These are phyloP conservation scores for Neotragus pygmaeus DNA, from an alignment of 2,113 vertebrate species.

Conservation along the genomic window DNA sequence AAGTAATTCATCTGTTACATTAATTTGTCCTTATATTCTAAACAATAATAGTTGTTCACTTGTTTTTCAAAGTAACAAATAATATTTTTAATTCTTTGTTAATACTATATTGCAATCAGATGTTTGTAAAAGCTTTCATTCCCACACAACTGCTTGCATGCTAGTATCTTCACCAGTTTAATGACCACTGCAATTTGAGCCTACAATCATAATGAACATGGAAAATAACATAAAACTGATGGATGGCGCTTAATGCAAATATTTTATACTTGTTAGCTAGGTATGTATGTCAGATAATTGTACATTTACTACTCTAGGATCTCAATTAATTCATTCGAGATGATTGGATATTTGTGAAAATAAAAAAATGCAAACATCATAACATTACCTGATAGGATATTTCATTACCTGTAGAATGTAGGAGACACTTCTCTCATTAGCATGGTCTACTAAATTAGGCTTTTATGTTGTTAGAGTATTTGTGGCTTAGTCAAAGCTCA, in stretches of 20 bases:
- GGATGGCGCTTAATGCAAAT: background rate
- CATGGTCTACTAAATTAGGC: background rate
- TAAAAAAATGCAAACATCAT: background rate
- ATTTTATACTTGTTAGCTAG: conserved; percentile 23
- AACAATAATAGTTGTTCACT: background rate
- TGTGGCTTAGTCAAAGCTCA: conserved; percentile 47
- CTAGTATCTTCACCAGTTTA: background rate
- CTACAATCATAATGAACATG: background rate
- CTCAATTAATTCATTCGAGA: conserved; percentile 41
- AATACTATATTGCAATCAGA: background rate
- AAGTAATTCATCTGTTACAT: background rate
- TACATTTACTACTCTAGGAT: background rate
- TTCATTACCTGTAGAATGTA: conserved; percentile 25
- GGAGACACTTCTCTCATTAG: conserved; percentile 28
- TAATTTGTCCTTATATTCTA: background rate
- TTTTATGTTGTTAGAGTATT: conserved; percentile 16
- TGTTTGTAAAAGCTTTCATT: background rate
- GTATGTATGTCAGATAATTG: background rate
- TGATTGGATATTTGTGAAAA: conserved; percentile 9
- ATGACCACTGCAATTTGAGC: background rate
- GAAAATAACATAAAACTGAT: conserved; percentile 9
- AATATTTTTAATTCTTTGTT: background rate
- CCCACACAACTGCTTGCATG: background rate
- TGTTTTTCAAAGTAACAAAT: background rate
- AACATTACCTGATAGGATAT: conserved; percentile 6